Evolutionary conservation across 1,140 invertebrate species (phyloP), one percentile per base, ranked within the genome.

Genomic region (Pomacea maculata): DNA sequence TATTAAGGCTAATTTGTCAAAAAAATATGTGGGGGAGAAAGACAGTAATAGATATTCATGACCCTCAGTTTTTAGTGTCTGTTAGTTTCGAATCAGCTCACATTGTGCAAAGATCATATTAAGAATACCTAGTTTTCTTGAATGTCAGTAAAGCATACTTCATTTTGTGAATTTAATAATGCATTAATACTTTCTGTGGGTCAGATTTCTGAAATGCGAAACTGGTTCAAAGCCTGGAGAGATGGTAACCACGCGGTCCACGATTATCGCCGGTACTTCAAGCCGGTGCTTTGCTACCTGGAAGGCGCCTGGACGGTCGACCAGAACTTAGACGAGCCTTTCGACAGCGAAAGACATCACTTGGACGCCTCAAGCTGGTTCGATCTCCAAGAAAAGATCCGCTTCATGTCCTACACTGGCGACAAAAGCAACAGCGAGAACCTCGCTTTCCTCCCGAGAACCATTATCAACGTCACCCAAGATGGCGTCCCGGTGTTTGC

Each of bases 151-250:
- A 45, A 2, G 34, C 6, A 45, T 45, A 45, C 34, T 45, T 4
- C 34, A 45, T 45, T 45, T 45, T 6, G 6, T 6, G 4, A 61
- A 61, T 61, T 61, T 9, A 61, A 61, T 10, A 25, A 73, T 45
- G 1, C 45, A 21, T 12, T 15, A 70, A n/a, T n/a, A 54, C 14
- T 63, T 54, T 29, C 34, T 63, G 12, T 25, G 17, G 25, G n/a
- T 12, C 72, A 82, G 79, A 85, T 88, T 25, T 65, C 72, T 14
- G 89, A 89, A 82, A 87, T 90, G 88, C 76, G 83, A 21, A 78
- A 87, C 25, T 90, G 86, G 77, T 90, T 90, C 84, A 84, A 83
- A 75, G 89, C 89, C 3, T 90, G 85, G 80, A 75, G 82, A 55
- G 57, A 85, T 19, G 84, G 87, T 45, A 79, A 90, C 71, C 68